Evolutionary conservation across 2,888 invertebrate genomes (phyloP), one percentile per base, ranked within the genome.

Genomic region (Dysmachus trigonus): DNA sequence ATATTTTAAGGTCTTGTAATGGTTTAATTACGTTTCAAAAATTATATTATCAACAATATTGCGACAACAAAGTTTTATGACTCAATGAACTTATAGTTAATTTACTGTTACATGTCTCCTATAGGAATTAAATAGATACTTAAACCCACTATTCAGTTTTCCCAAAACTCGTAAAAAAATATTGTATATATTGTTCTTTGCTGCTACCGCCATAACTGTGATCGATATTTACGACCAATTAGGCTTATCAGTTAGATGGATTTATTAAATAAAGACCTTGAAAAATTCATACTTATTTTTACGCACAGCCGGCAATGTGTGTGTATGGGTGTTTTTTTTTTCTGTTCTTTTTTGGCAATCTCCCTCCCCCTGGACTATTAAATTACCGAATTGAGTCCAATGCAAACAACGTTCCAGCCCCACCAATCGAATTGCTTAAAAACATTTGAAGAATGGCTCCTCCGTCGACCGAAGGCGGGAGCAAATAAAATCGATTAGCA

Each of bases 401-500:
- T 47, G 18, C 47, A 47, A 47, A 47, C 47, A 47, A 15, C 47
- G 47, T 15, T 15, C 47, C n/a, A 1, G n/a, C 47, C 18, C n/a
- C 15, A n/a, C 47, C 47, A 47, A 47, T 47, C 47, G 47, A 47
- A 47, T 5, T 47, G n/a, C 47, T 47, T 47, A 47, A 47, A 47
- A 47, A 47, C 47, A 47, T 47, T 47, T 47, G 47, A 18, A 47
- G 47, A 15, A 47, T 47, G 62, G 62, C 62, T 62, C 27, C 27
- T 62, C 27, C 10, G 27, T 18, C 8, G 62, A 22, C 7, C n/a
- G 4, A 47, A 47, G n/a, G 47, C 62, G 22, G 62, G 18, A 73
- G 31, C 33, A 73, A 73, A 31, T 73, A 73, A 73, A 73, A 73
- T 73, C 73, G 73, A 73, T 73, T 73, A 73, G 27, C 30, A 73